phyloP scores from a whole-genome alignment of 2,888 invertebrate species.

The Netelia virgata region DNA sequence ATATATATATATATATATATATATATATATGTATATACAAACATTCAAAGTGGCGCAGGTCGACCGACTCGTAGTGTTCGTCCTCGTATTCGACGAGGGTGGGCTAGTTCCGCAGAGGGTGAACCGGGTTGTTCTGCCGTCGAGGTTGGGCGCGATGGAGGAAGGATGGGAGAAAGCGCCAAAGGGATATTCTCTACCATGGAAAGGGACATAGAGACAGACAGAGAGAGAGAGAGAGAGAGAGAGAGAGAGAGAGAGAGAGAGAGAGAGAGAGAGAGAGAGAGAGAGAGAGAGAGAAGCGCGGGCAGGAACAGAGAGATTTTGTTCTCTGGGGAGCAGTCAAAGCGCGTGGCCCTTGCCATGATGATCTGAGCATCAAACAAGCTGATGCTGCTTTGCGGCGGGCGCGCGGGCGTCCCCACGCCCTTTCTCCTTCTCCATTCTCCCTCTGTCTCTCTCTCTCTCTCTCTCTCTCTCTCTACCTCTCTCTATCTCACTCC shows the following conservation, averaged over 20 bases:
- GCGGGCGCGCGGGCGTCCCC: conserved; percentile 67
- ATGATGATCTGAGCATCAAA: conserved; percentile 83
- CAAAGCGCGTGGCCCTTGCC: conserved; percentile 83
- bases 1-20: neutral
- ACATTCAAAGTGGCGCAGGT: conserved; percentile 70
- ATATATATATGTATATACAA: conserved; percentile 24
- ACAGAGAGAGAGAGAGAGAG: conserved; percentile 62
- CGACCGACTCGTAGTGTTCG: conserved; percentile 40
- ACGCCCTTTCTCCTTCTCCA: conserved; percentile 53
- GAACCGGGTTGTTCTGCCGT: conserved; percentile 59
- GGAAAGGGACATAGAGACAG: conserved; percentile 60
- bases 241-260: too few relatives aligned
- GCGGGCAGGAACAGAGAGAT: conserved; percentile 79
- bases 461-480: conserved; percentile 23
- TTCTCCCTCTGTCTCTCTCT: conserved; percentile 12
- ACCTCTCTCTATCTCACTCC: conserved; percentile 16
- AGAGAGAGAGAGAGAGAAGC: conserved; percentile 60
- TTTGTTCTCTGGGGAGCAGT: conserved; percentile 84
- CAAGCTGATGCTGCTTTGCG: conserved; percentile 79
- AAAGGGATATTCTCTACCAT: conserved; percentile 59
- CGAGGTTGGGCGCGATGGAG: conserved; percentile 59
- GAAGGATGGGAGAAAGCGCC: conserved; percentile 60
- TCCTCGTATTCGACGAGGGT: conserved; percentile 51
- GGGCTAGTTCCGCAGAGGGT: conserved; percentile 43
- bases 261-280: conserved; percentile 60